Base-by-base conservation (phyloP, 1,140 invertebrate species). In the Leguminivora glycinivorella region DNA sequence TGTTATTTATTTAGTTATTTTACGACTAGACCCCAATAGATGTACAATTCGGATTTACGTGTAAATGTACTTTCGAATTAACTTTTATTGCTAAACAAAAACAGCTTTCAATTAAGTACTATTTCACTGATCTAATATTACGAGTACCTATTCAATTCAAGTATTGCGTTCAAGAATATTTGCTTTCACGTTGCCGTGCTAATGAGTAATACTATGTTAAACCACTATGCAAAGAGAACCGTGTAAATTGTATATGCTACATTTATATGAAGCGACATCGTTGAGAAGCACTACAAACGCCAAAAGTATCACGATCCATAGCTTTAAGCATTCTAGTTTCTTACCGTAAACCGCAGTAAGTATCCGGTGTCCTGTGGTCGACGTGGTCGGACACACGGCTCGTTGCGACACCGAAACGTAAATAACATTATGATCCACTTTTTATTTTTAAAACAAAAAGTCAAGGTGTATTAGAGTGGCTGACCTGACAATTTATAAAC, bases 371-470 rank as follows among this genome's bases (percentile, higher is more conserved):
- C 58, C n/a, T 63, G 58, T 14, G 58, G 58, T 63, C 17, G 40
- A n/a, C n/a, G n/a, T n/a, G 14, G 38, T 12, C 19, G 10, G 17
- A 52, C 47, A 52, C 47, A 10, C 1, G 40, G 26, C 0, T 63
- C 58, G 24, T 63, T 63, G 26, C 26, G 58, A 29, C 58, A 63
- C 26, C 26, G 17, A 63, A 17, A 29, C 26, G 17, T 63, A 17
- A 63, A 63, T 29, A 29, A 29, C 17, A 29, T 29, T 60, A 63
- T 63, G 58, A 14, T 63, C 58, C 17, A 63, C 58, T 63, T 63
- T 63, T 63, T 58, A 29, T 52, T 52, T 52, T 22, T 52, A 22
- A 52, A 22, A 52, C 47, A 17, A 63, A 29, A 63, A 29, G 26
- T 63, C 58, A 63, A 63, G 58, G 58, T 63, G 26, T 60, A 31